Conservation (phyloP, 2,113 vertebrate species). For the Albula goreensis region DNA sequence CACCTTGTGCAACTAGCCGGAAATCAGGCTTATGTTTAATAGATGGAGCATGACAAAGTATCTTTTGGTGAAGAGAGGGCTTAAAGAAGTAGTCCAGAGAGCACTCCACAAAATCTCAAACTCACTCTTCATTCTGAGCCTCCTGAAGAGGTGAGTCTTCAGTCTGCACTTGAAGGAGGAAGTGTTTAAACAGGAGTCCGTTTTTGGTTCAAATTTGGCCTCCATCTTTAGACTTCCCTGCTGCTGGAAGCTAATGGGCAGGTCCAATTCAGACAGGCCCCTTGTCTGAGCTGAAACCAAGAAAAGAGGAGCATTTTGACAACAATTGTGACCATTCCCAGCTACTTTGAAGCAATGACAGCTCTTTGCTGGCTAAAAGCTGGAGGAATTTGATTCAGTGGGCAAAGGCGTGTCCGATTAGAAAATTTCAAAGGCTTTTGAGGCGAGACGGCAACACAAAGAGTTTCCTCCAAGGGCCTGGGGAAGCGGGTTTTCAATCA, state of each 20-base stretch:
- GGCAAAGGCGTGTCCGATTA: neutral
- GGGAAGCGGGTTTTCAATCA: neutral
- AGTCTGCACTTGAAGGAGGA: too few species aligned
- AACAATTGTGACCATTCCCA: constrained; percentile 3
- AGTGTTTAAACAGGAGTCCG: too few species aligned
- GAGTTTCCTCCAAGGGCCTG: neutral
- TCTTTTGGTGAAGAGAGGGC: too few species aligned
- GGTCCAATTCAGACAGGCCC: neutral
- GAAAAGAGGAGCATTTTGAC: neutral
- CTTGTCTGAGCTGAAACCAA: neutral
- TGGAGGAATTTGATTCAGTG: neutral
- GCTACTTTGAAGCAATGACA: neutral
- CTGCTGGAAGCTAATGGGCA: neutral
- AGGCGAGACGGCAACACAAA: constrained; percentile 3
- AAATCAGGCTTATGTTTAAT: neutral
- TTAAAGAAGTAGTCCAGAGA: too few species aligned
- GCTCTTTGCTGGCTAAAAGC: neutral
- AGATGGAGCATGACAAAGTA: too few species aligned
- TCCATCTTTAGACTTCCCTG: neutral
- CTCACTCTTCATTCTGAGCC: too few species aligned
- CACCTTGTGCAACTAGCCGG: neutral
- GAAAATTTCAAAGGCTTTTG: constrained; percentile 17
- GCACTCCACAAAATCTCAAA: too few species aligned
- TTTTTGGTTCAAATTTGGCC: neutral
- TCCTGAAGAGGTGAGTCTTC: too few species aligned